Percentiles rank a stretch among this genome's conserved stretches.
phyloP scores from a whole-genome alignment of 2,888 invertebrate species.

The Phyllotreta cruciferae region DNA sequence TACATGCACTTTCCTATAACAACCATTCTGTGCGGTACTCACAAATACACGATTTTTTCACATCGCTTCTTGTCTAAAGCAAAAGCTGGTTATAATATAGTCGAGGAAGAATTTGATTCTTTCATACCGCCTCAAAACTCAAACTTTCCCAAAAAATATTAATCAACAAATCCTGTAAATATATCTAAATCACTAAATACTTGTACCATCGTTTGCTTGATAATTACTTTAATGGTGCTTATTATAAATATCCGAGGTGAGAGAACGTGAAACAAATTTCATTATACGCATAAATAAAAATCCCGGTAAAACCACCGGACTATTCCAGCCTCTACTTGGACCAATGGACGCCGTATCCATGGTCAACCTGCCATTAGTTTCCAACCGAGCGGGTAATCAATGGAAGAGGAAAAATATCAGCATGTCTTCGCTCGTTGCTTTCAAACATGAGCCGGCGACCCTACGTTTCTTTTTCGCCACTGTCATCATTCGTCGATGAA shows the following conservation, averaged over 20 bases:
- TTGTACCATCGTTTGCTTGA: too few species aligned
- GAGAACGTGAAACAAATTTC: too few species aligned
- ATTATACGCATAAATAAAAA: constrained; percentile 13
- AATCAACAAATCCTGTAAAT: too few species aligned
- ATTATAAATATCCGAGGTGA: too few species aligned
- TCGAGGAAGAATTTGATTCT: too few species aligned
- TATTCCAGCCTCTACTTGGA: constrained; percentile 21
- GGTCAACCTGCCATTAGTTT: constrained; percentile 50
- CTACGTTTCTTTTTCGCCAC: constrained; percentile 46
- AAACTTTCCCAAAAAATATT: too few species aligned
- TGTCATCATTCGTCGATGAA: constrained; percentile 39
- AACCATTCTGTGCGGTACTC: neutral
- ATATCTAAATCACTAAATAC: too few species aligned
- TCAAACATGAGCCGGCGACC: constrained; percentile 18
- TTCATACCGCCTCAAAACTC: too few species aligned
- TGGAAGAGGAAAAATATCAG: constrained; percentile 50
- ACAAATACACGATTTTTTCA: too few species aligned
- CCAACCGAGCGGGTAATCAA: constrained; percentile 56
- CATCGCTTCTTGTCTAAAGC: too few species aligned
- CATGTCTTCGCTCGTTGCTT: constrained; percentile 40
- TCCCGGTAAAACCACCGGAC: constrained; percentile 2
- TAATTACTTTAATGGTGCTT: too few species aligned
- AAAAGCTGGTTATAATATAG: too few species aligned
- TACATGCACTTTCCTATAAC: constrained; percentile 4
- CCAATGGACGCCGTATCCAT: constrained; percentile 22